Base-by-base conservation (phyloP, 1,140 invertebrate genomes). In the Aphaenogaster rudis region DNA sequence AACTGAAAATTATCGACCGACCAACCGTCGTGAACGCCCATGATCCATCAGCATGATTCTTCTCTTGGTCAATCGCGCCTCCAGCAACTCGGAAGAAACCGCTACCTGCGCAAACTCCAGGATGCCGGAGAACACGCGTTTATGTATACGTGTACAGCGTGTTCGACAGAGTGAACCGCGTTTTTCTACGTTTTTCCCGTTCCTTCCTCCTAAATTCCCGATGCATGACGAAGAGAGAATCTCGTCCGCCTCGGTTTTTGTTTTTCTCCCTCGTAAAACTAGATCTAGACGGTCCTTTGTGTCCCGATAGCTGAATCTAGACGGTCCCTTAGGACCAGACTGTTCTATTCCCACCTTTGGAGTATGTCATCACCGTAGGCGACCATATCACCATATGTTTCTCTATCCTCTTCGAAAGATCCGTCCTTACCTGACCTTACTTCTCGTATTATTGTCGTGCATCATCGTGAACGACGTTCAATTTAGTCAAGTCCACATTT, bases 41-140 rank as follows among this genome's bases (percentile, higher is more conserved):
- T 57, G 77, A 88, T 77, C 87, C 59, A 33, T 74, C 89, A 69
- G 88, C 88, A 90, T 59, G 88, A 88, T 76, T 61, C 88, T 86
- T 78, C 59, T 90, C 66, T 81, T 67, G 81, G 50, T 81, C 63
- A 54, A 59, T 67, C 61, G 61, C 52, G 33, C 21, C 77, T 28
- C 48, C 71, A 82, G 33, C 72, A 74, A 76, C 67, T 63, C 45
- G 76, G 86, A 91, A 81, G 76, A 61, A 90, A 79, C 77, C 50
- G 63, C 88, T 59, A 52, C 28, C 82, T 63, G 21, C 36, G 66
- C 48, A 57, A 33, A 54, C 21, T 48, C 39, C 82, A 74, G 66
- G 57, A 76, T 66, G n/a, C 45, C 48, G 69, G 52, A 66, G 85
- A 89, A 61, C 74, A 76, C 48, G 63, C 69, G 63, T 77, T 64